These are phyloP conservation scores for Girardinus metallicus DNA, from an alignment of 2,797 vertebrate genomes.

Conservation along the genomic window DNA sequence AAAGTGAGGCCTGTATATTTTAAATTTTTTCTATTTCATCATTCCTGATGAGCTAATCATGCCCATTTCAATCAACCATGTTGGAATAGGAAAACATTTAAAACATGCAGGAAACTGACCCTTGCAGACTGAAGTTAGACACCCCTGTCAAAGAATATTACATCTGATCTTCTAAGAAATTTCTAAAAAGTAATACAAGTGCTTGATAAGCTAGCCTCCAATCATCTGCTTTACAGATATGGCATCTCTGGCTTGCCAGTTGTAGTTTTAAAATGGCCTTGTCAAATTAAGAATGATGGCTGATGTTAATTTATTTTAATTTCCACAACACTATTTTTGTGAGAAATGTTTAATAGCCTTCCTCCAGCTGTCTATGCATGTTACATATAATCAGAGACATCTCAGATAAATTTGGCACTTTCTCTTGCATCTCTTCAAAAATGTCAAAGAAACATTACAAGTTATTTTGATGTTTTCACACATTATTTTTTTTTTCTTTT, in stretches of 20 bases:
- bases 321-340: background rate
- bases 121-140: background rate
- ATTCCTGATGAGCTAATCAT: background rate
- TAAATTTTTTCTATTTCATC: background rate
- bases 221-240: background rate
- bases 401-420: background rate
- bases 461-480: background rate
- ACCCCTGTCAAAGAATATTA: background rate
- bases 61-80: background rate
- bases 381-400: background rate
- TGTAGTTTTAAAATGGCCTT: background rate
- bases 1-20: background rate
- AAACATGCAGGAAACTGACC: background rate
- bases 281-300: background rate
- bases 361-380: background rate
- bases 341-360: background rate
- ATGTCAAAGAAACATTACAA: background rate
- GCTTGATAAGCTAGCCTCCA: background rate
- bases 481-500: background rate
- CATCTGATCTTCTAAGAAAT: background rate
- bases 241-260: background rate
- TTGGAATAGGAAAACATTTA: background rate
- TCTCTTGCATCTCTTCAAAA: background rate
- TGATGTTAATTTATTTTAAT: background rate
- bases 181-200: background rate